Conservation (phyloP, 2,888 invertebrate species). For the Drosophila robusta region DNA sequence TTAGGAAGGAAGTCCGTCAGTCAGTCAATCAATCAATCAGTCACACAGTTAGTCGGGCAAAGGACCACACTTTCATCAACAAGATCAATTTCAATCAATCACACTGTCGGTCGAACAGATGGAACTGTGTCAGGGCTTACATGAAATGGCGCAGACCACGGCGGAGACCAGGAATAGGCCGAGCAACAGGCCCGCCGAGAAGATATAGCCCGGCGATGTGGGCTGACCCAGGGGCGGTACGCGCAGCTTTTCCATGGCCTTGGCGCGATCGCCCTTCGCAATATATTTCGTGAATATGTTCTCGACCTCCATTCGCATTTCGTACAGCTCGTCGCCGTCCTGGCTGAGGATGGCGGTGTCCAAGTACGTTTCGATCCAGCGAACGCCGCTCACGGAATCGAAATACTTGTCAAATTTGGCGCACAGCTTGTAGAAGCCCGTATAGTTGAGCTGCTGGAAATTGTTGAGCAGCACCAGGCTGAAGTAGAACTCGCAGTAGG, state of each 20-base stretch:
- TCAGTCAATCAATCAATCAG: too few relatives aligned
- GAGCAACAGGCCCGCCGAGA: slow-evolving; percentile 96
- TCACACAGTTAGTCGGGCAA: too few relatives aligned
- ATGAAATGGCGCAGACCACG: slow-evolving; percentile 92
- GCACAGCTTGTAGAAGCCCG: slow-evolving; percentile 98
- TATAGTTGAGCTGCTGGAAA: slow-evolving; percentile 97
- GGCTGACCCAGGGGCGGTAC: slow-evolving; percentile 98
- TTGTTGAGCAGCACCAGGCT: slow-evolving; percentile 97
- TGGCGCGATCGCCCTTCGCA: slow-evolving; percentile 95
- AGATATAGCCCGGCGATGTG: slow-evolving; percentile 93
- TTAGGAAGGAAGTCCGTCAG: too few relatives aligned
- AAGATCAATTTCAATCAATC: too few relatives aligned
- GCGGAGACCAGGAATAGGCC: slow-evolving; percentile 95
- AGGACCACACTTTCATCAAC: too few relatives aligned
- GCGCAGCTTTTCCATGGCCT: slow-evolving; percentile 98
- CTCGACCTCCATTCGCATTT: slow-evolving; percentile 90
- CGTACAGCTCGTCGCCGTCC: slow-evolving; percentile 86
- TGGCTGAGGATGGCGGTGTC: slow-evolving; percentile 85
- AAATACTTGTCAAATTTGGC: slow-evolving; percentile 98
- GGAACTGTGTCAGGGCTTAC: slow-evolving; percentile 84
- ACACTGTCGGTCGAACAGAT: too few relatives aligned
- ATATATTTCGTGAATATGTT: slow-evolving; percentile 91
- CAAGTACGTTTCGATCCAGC: slow-evolving; percentile 95
- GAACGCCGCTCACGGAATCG: slow-evolving; percentile 91
- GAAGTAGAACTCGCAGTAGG: slow-evolving; percentile 98